phyloP scores from a whole-genome alignment of 2,888 invertebrate genomes.

The Volucella inflata region DNA sequence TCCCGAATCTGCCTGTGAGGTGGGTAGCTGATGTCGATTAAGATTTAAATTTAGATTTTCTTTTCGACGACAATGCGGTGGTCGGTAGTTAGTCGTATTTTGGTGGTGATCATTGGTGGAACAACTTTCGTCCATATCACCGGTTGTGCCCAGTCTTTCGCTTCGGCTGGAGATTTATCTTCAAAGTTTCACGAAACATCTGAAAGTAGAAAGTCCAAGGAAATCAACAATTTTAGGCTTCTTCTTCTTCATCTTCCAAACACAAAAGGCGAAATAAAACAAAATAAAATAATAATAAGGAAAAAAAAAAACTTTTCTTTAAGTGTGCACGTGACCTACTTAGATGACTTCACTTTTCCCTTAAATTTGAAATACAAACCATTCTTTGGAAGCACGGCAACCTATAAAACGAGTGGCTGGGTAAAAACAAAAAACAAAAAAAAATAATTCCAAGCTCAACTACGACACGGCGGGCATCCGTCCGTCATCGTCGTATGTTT shows the following conservation, averaged over 20 bases:
- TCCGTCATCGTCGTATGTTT: background rate
- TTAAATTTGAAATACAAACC: too few relatives aligned
- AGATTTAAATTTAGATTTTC: slow-evolving; percentile 40
- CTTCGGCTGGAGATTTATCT: slow-evolving; percentile 74
- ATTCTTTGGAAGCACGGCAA: background rate
- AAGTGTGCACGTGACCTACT: slow-evolving; percentile 56
- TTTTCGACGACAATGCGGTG: slow-evolving; percentile 65
- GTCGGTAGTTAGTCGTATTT: slow-evolving; percentile 73
- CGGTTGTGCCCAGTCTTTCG: slow-evolving; percentile 74
- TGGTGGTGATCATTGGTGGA: slow-evolving; percentile 73
- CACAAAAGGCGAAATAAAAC: too few relatives aligned
- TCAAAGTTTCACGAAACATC: slow-evolving; percentile 77
- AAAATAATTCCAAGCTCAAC: too few relatives aligned
- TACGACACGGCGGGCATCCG: too few relatives aligned
- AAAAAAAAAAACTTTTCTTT: slow-evolving; percentile 8
- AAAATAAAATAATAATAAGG: too few relatives aligned
- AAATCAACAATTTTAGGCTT: slow-evolving; percentile 32
- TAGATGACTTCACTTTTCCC: slow-evolving; percentile 13
- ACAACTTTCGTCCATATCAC: slow-evolving; percentile 77
- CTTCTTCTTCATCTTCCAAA: background rate
- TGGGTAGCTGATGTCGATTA: slow-evolving; percentile 47
- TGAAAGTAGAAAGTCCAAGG: slow-evolving; percentile 54
- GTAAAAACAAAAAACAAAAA: too few relatives aligned
- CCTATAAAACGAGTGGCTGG: too few relatives aligned
- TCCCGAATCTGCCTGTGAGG: slow-evolving; percentile 41